Conservation (phyloP, 2,797 vertebrate genomes). For the Lacerta bilineata region DNA sequence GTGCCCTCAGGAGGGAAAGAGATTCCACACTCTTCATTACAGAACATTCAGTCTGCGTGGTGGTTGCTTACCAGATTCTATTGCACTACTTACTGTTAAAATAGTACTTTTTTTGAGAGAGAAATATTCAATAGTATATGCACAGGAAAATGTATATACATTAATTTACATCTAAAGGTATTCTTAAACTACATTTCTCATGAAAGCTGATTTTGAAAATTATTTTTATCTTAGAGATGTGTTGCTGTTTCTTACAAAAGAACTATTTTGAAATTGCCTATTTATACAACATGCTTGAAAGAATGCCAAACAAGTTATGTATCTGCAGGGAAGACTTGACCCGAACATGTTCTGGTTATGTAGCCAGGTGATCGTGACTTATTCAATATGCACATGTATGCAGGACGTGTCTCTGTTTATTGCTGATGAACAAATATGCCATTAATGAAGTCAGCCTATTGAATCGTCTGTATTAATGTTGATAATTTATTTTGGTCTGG, state of each 20-base stretch:
- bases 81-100: conserved; percentile 80
- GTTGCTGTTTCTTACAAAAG: conserved; percentile 70
- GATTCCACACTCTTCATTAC: conserved; percentile 25
- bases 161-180: conserved; percentile 71
- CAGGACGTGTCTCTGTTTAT: conserved; percentile 47
- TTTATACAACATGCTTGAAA: conserved; percentile 72
- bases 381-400: conserved; percentile 46
- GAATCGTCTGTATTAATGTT: conserved; percentile 52
- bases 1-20: neutral
- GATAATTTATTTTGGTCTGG: conserved; percentile 40
- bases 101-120: conserved; percentile 59
- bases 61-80: conserved; percentile 65
- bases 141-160: conserved; percentile 59
- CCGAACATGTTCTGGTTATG: conserved; percentile 54
- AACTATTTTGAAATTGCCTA: conserved; percentile 70
- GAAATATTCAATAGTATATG: conserved; percentile 66
- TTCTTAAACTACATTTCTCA: conserved; percentile 71
- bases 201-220: conserved; percentile 66
- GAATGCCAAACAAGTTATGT: conserved; percentile 58
- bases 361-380: conserved; percentile 52
- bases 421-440: conserved; percentile 52
- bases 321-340: conserved; percentile 66
- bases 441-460: conserved; percentile 40
- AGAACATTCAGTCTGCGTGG: conserved; percentile 56
- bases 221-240: conserved; percentile 76